Conservation (phyloP, 2,113 vertebrate genomes). For the Gobiocypris rarus region DNA sequence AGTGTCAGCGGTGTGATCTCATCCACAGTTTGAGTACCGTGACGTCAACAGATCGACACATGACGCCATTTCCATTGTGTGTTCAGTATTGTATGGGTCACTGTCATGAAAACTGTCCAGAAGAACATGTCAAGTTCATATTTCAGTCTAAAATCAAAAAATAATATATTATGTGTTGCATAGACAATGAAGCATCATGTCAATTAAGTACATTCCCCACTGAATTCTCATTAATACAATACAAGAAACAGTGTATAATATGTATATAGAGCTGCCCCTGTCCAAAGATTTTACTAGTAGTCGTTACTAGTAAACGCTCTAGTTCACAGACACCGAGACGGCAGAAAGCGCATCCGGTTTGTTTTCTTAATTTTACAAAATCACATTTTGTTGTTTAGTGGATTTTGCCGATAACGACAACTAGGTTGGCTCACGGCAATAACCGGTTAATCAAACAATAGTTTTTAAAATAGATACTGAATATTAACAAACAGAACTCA, state of each 20-base stretch:
- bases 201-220: neutral
- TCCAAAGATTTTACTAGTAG: too few relatives aligned
- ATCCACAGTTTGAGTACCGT: neutral
- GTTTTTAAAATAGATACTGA: too few relatives aligned
- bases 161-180: neutral
- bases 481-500: too few relatives aligned
- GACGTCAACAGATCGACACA: neutral
- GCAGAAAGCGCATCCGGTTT: too few relatives aligned
- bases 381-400: too few relatives aligned
- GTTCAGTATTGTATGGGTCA: neutral
- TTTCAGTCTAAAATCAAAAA: neutral
- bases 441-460: too few relatives aligned
- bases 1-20: slow-evolving; percentile 9
- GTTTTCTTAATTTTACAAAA: too few relatives aligned
- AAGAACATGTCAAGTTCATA: neutral
- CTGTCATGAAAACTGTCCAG: neutral
- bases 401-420: too few relatives aligned
- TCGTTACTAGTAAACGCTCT: too few relatives aligned
- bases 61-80: slow-evolving; percentile 10
- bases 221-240: neutral
- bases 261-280: too few relatives aligned
- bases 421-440: too few relatives aligned
- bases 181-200: neutral
- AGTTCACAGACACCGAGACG: too few relatives aligned
- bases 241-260: neutral